Percentiles rank a stretch among this genome's conserved stretches.
These are phyloP conservation scores for Lasius fuliginosus DNA, from an alignment of 2,888 invertebrate genomes.

Conservation along the genomic window DNA sequence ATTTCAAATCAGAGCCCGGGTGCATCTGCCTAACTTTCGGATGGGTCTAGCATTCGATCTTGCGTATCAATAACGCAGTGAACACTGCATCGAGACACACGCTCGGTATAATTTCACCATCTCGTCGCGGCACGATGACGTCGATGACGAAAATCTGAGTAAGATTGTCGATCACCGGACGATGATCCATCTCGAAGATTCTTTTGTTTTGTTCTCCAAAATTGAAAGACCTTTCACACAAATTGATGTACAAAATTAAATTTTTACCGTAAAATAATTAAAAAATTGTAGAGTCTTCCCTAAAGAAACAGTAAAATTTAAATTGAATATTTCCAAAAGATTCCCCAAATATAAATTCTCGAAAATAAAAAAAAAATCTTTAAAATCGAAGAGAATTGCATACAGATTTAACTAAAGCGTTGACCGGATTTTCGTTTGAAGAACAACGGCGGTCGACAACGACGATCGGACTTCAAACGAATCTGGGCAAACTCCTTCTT, in stretches of 20 bases:
- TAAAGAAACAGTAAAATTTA: neutral
- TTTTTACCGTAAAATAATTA: neutral
- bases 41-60: conserved; percentile 61
- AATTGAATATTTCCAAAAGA: conserved; percentile 49
- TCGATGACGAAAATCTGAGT: conserved; percentile 30
- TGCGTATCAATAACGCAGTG: conserved; percentile 9
- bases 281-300: neutral
- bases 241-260: neutral
- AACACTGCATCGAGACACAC: conserved; percentile 59
- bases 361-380: neutral
- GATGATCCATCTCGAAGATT: conserved; percentile 1
- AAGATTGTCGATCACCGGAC: conserved; percentile 3
- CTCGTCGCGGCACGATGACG: conserved; percentile 33
- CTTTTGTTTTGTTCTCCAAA: neutral
- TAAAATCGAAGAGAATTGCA: neutral
- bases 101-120: conserved; percentile 59
- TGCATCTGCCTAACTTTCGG: conserved; percentile 77
- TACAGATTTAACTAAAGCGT: conserved; percentile 56
- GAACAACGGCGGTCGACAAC: neutral
- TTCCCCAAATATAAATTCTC: conserved; percentile 12
- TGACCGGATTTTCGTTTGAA: conserved; percentile 60
- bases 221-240: neutral
- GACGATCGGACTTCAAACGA: conserved; percentile 22
- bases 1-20: conserved; percentile 76
- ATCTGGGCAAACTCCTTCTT: conserved; percentile 61